phyloP scores from a whole-genome alignment of 2,888 invertebrate genomes.

The Hyles lineata region DNA sequence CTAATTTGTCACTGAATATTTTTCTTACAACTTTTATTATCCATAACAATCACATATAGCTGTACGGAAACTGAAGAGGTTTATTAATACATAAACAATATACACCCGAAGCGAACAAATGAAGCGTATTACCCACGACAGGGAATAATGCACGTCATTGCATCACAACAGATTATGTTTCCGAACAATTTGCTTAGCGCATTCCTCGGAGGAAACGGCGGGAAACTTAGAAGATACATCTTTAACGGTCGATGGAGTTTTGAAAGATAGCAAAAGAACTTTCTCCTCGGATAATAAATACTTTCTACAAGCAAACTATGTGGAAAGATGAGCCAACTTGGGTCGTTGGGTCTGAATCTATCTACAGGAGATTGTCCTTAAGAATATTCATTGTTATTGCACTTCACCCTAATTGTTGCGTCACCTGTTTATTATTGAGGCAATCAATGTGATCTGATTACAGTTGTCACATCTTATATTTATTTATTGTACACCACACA shows the following conservation, averaged over 20 bases:
- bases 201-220: conserved; percentile 36
- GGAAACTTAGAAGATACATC: conserved; percentile 64
- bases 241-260: conserved; percentile 73
- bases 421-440: too few species aligned
- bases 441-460: too few species aligned
- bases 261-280: conserved; percentile 60
- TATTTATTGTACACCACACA: too few species aligned
- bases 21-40: too few species aligned
- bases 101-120: not conserved
- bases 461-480: too few species aligned
- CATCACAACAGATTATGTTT: conserved; percentile 45
- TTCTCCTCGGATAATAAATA: conserved; percentile 59
- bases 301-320: conserved; percentile 53
- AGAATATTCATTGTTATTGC: too few species aligned
- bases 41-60: not conserved
- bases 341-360: conserved; percentile 33
- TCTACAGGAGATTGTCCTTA: not conserved
- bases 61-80: not conserved
- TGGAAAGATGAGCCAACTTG: conserved; percentile 51
- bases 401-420: too few species aligned
- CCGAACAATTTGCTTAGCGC: conserved; percentile 44
- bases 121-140: conserved; percentile 29
- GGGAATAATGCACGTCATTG: conserved; percentile 34
- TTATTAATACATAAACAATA: not conserved
- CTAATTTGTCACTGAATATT: too few species aligned